Conservation (phyloP, 2,113 vertebrate species). For the Psilopogon haemacephalus region DNA sequence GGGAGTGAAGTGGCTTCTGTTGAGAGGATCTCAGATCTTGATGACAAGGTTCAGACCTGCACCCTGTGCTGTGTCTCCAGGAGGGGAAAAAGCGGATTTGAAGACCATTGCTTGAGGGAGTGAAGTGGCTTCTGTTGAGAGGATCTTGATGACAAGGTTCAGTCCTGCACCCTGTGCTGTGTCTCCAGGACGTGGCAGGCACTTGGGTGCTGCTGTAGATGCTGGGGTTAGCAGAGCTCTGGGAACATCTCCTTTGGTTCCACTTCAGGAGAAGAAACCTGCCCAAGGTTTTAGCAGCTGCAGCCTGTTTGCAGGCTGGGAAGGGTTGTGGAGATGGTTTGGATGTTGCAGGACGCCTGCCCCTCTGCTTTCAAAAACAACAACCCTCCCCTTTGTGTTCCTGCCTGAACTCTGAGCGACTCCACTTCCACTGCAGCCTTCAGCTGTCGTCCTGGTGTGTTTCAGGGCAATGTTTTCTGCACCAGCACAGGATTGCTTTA, state of each 20-base stretch:
- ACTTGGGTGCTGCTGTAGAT: background rate
- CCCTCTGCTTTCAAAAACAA: background rate
- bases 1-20: background rate
- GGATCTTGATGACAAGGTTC: no score
- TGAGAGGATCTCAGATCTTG: background rate
- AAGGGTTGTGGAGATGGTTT: background rate
- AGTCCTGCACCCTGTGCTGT: background rate
- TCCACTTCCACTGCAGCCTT: background rate
- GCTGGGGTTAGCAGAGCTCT: background rate
- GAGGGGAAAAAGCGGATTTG: background rate
- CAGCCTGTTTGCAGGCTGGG: background rate
- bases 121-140: background rate
- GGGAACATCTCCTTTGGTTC: background rate
- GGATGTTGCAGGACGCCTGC: background rate
- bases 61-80: background rate
- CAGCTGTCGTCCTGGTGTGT: background rate
- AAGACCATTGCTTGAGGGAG: background rate
- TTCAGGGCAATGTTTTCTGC: background rate
- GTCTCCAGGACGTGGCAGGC: background rate
- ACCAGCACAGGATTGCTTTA: background rate
- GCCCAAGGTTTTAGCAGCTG: background rate
- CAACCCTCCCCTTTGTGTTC: rapidly evolving
- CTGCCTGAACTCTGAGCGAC: background rate
- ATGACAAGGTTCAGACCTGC: background rate
- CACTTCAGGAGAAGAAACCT: background rate